Evolutionary conservation across 2,888 invertebrate species (phyloP), one percentile per base, ranked within the genome.

Genomic region (Gymnosoma rotundatum): DNA sequence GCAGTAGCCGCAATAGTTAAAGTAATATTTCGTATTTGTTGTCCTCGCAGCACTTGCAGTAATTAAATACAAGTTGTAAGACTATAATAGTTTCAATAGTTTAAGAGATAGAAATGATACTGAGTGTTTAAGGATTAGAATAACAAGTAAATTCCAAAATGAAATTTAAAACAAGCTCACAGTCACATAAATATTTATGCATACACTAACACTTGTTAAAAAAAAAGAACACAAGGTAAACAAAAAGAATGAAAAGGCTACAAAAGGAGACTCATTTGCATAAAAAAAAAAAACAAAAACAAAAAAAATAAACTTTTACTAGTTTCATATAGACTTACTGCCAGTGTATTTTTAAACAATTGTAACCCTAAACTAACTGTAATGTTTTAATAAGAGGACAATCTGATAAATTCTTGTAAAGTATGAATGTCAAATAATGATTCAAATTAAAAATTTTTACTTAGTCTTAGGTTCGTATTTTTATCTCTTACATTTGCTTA

Each of bases 41-140:
- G 36, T 56, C 14, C 18, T 64, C 18, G 18, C 21, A 56, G 16
- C 14, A 69, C 14, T 52, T n/a, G 8, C 12, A 69, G 38, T 42
- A 25, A 67, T 32, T 50, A 38, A 50, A 10, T 45, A 69, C 8
- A 25, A 60, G 42, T 52, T 67, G 50, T 75, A 50, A 20, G 9
- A 20, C 20, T 36, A 10, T 45, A 36, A 58, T 14, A 60, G 48
- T 20, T 48, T 14, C 14, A 66, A 32, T 64, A 14, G 54, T 72
- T 25, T 36, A 56, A 75, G 36, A 58, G 1, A 75, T 21, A 58
- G 1, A 38, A 36, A 42, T 52, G 10, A 52, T 14, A 58, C 16
- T 10, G 52, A 66, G 9, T 72, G 21, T 48, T 36, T 14, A 70
- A 61, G 45, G 61, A 69, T 78, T 78, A 48, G 61, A 54, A 64